phyloP scores from a whole-genome alignment of 2,888 invertebrate species.

The Alviniconcha strummeri region DNA sequence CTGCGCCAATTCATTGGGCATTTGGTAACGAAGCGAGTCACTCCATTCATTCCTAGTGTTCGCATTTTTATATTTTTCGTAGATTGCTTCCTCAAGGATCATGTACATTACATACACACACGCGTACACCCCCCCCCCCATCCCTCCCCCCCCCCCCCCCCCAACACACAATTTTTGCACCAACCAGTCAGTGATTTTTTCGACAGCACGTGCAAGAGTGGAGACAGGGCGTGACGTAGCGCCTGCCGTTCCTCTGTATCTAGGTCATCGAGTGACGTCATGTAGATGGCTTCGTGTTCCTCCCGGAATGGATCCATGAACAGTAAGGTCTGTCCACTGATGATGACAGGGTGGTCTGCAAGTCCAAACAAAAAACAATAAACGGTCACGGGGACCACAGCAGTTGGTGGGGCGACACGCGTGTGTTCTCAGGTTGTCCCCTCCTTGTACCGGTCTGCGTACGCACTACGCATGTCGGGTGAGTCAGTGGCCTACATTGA shows the following conservation, averaged over 20 bases:
- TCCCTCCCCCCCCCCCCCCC: not conserved
- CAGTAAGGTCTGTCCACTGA: not conserved
- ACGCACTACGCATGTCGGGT: too few species aligned
- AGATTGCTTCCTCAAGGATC: not conserved
- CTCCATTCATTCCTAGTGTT: too few species aligned
- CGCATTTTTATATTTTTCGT: not conserved
- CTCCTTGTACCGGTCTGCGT: too few species aligned
- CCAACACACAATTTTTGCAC: too few species aligned
- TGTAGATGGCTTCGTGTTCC: not conserved
- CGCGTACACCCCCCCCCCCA: not conserved
- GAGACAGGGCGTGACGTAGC: not conserved
- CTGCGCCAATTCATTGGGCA: too few species aligned
- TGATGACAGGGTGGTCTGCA: constrained; percentile 24
- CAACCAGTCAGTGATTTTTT: not conserved
- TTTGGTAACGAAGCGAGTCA: too few species aligned
- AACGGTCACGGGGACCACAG: not conserved
- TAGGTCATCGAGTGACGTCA: not conserved
- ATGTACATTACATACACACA: not conserved
- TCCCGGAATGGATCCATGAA: constrained; percentile 28
- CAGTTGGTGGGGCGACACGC: too few species aligned
- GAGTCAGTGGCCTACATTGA: too few species aligned
- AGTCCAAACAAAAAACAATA: not conserved
- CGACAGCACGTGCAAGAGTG: not conserved
- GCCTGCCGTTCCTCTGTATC: not conserved
- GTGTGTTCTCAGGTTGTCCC: too few species aligned